Conservation (phyloP, 2,797 vertebrate species). For the Sebastes alutus region DNA sequence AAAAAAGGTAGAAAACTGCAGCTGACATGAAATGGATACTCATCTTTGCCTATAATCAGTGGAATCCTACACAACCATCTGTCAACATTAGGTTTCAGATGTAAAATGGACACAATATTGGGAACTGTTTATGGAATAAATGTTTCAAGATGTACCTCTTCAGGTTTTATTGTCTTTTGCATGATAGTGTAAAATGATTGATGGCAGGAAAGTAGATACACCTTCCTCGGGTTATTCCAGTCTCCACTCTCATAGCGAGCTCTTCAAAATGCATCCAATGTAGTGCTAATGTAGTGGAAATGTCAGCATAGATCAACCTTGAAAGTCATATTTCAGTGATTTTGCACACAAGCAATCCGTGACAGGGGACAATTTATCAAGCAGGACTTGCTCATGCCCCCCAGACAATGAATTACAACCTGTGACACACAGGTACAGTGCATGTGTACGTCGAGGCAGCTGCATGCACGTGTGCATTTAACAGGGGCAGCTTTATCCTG, state of each 20-base stretch:
- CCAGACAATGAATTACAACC: conserved; percentile 73
- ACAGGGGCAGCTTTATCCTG: conserved; percentile 6
- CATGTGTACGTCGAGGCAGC: conserved; percentile 9
- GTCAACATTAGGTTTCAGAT: conserved; percentile 31
- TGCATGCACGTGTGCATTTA: not conserved
- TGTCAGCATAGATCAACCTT: conserved; percentile 78
- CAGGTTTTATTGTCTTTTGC: conserved; percentile 58
- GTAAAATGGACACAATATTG: conserved; percentile 22
- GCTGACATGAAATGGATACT: not conserved
- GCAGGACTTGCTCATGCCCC: conserved; percentile 51
- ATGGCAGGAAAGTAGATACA: conserved; percentile 44
- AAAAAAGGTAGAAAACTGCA: not conserved
- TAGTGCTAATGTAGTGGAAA: conserved; percentile 79
- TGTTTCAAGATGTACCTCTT: conserved; percentile 22
- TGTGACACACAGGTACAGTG: conserved; percentile 54
- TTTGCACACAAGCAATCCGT: conserved; percentile 73
- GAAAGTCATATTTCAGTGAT: conserved; percentile 81
- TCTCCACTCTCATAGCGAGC: conserved; percentile 34
- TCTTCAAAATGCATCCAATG: conserved; percentile 69
- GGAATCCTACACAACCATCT: not conserved
- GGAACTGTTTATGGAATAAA: conserved; percentile 36
- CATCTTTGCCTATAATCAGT: not conserved
- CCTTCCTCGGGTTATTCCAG: conserved; percentile 40
- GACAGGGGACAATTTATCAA: conserved; percentile 73
- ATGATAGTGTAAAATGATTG: conserved; percentile 43